Percentiles rank a stretch among this genome's conserved stretches.
These are phyloP conservation scores for Phalacrocorax aristotelis DNA, from an alignment of 2,113 vertebrate species.

Conservation along the genomic window DNA sequence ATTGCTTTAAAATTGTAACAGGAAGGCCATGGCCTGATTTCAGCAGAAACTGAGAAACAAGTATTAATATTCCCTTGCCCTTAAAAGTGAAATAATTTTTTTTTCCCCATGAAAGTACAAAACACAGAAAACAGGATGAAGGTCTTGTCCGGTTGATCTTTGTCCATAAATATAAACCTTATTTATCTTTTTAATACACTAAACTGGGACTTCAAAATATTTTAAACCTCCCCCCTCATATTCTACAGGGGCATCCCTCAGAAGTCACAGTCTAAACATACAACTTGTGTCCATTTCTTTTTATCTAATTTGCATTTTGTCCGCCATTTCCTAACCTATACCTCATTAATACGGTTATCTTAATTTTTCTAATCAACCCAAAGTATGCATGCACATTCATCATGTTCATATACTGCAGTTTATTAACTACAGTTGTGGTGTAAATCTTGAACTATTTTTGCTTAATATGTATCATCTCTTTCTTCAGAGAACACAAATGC, in stretches of 20 bases:
- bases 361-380: neutral
- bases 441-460: neutral
- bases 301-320: neutral
- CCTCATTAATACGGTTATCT: neutral
- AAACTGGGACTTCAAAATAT: neutral
- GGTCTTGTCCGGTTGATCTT: neutral
- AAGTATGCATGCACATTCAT: neutral
- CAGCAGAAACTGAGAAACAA: neutral
- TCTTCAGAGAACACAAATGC: neutral
- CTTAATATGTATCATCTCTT: neutral
- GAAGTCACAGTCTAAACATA: neutral
- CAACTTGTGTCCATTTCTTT: neutral
- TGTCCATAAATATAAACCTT: neutral
- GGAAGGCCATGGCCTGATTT: neutral
- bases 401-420: neutral
- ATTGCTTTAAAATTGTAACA: neutral
- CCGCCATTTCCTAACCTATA: neutral
- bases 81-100: neutral
- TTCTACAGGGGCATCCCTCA: neutral
- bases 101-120: neutral
- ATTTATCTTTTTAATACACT: neutral
- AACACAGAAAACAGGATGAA: neutral
- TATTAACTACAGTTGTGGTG: neutral
- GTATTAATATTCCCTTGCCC: neutral
- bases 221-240: neutral